Evolutionary conservation across 1,140 invertebrate genomes (phyloP), one percentile per base, ranked within the genome.

Genomic region (Saxidomus purpurata): DNA sequence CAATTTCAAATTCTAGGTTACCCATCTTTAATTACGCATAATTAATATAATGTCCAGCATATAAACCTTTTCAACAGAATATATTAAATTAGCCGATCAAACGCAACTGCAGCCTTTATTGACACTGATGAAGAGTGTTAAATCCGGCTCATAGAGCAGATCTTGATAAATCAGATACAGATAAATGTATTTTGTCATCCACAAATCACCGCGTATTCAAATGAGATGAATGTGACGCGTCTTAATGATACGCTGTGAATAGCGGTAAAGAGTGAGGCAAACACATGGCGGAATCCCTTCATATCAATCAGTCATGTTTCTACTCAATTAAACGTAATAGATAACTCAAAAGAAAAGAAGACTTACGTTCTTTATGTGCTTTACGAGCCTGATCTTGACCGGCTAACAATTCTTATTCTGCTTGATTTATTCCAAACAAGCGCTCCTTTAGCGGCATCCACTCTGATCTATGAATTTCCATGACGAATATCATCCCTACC

Each of bases 171-270:
- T 87, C 84, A 76, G 34, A 77, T 25, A 40, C 40, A 74, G 84
- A 87, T 87, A 87, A 87, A 87, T 87, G 84, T 87, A 87, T 87
- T 87, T 87, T 61, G 49, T 87, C 74, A 76, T 69, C 49, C 84
- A 55, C 52, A 55, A 77, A 87, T 87, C 84, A 87, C 67, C 43
- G 31, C 25, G 84, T 87, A 87, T 87, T 87, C 67, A 87, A 87
- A 87, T 87, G 17, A 87, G 84, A 77, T 38, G 49, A 87, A 77
- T 76, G 61, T 34, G 31, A 28, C 31, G 43, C 25, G 15, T 47
- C 40, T 43, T 87, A 77, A 87, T 87, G 84, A 87, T 87, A 77
- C 49, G 34, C 28, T 87, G 34, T 36, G 61, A 63, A 82, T 43
- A 59, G 61, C 38, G 19, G 36, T 59, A 59, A 63, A 82, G 55